phyloP scores from a whole-genome alignment of 2,797 vertebrate species.

The Neosalanx taihuensis region DNA sequence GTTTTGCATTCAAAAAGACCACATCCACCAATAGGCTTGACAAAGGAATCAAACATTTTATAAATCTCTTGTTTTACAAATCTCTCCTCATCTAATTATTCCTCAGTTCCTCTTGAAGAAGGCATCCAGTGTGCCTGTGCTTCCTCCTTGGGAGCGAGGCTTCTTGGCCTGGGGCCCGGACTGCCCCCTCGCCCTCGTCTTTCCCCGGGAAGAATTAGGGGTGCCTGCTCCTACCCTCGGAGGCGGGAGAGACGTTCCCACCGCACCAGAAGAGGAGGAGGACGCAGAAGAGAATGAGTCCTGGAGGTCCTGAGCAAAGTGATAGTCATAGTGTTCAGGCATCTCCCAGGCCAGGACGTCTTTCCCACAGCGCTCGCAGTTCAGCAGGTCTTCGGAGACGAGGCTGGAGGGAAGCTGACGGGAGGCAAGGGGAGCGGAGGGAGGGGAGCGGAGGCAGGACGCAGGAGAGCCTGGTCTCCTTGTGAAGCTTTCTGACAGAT shows the following conservation, averaged over 20 bases:
- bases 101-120: conserved; percentile 83
- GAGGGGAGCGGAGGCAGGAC: background rate
- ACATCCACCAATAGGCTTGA: background rate
- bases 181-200: conserved; percentile 73
- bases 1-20: background rate
- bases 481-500: background rate
- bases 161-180: conserved; percentile 76
- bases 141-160: conserved; percentile 63
- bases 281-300: conserved; percentile 71
- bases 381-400: conserved; percentile 69
- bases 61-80: too few relatives aligned
- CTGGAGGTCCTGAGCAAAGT: conserved; percentile 92
- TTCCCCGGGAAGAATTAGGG: conserved; percentile 50
- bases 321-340: conserved; percentile 91
- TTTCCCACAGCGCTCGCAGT: conserved; percentile 84
- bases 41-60: background rate
- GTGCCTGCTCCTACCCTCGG: conserved; percentile 40
- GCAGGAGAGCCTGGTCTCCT: background rate
- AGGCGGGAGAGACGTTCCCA: conserved; percentile 35
- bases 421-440: background rate
- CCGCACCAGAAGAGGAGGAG: conserved; percentile 16
- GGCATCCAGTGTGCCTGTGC: conserved; percentile 77
- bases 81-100: background rate
- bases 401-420: background rate
- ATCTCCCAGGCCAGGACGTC: conserved; percentile 85